phyloP scores from a whole-genome alignment of 2,113 vertebrate genomes.

The Hipposideros armiger region DNA sequence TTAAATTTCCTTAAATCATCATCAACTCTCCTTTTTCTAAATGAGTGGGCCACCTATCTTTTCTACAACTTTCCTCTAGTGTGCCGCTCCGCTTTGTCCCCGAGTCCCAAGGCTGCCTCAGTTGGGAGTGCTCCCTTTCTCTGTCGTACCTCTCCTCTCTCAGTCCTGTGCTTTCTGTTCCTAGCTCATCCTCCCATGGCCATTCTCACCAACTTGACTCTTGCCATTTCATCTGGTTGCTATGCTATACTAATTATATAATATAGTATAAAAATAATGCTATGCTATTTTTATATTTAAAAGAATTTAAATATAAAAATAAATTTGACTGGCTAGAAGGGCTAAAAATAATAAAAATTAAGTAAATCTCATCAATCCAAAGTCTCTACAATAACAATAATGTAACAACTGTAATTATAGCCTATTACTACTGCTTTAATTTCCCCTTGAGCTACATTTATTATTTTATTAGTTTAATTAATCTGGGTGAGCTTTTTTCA shows the following conservation, averaged over 20 bases:
- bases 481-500: background rate
- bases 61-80: background rate
- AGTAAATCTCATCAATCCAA: background rate
- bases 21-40: background rate
- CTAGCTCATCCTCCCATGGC: background rate
- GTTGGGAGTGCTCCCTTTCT: accelerated
- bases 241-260: background rate
- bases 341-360: background rate
- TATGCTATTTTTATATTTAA: background rate
- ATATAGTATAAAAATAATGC: background rate
- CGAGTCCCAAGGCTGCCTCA: background rate
- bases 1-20: background rate
- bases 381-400: background rate
- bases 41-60: background rate
- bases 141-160: background rate
- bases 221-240: background rate
- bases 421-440: background rate
- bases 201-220: background rate
- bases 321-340: background rate
- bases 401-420: background rate
- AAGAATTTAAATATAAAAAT: background rate
- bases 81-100: background rate
- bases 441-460: background rate
- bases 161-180: background rate
- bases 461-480: background rate